Base-by-base conservation (phyloP, 1,140 invertebrate genomes). In the Hylaeus anthracinus region DNA sequence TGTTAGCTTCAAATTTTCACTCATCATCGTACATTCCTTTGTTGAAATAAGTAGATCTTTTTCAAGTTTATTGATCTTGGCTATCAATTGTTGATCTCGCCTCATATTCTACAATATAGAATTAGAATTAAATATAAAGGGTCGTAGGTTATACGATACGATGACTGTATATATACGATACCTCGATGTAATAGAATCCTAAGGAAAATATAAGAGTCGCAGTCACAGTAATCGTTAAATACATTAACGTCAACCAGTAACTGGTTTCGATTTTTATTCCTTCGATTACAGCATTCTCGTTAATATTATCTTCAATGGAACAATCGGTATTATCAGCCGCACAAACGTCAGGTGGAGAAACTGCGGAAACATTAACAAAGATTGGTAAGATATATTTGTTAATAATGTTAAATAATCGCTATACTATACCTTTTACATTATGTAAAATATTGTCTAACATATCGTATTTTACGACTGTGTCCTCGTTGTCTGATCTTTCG, bases 121-220 rank as follows among this genome's bases (percentile, higher is more conserved):
- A 26, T 26, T 26, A 26, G 26, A 26, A 26, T 26, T 26, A 26
- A 26, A 26, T 26, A 26, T 26, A 26, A 26, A 26, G 26, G 26
- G 26, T 26, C 26, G 26, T 26, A 26, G 26, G 26, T 26, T 26
- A 26, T 26, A 26, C 26, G 26, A 26, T 26, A 26, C 26, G 26
- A 45, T 45, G 3, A 1, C 43, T 45, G 5, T 45, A 45, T 45
- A 45, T 45, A 45, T 61, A 51, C 65, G 26, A 10, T 88, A 91
- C 94, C 90, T 96, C 96, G 83, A 97, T 95, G 83, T 95, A 96
- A 91, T 97, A 96, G 92, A 96, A 96, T 41, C 96, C 96, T 72
- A 97, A 94, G n/a, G 95, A 95, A 87, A 97, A 97, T 74, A 96
- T 90, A 15, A 97, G 90, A 9, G 96, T 95, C 5, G 95, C 95